These are phyloP conservation scores for Parnassius mnemosyne DNA, from an alignment of 2,888 invertebrate species.

Conservation along the genomic window DNA sequence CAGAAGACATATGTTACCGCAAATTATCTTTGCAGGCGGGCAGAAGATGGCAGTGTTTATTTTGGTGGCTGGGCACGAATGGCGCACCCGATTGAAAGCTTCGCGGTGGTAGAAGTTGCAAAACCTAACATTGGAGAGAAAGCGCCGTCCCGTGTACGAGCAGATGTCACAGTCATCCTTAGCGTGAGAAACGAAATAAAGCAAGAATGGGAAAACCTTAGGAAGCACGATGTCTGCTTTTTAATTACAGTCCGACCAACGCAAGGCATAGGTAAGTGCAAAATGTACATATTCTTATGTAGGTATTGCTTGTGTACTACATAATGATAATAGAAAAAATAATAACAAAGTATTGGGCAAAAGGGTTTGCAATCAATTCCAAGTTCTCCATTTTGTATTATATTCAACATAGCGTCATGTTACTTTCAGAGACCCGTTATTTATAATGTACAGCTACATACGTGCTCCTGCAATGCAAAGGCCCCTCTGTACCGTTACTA, in stretches of 20 bases:
- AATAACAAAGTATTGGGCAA: too few relatives aligned
- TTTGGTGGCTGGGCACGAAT: slow-evolving; percentile 99
- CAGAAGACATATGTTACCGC: too few relatives aligned
- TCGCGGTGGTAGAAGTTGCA: slow-evolving; percentile 96
- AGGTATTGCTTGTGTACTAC: too few relatives aligned
- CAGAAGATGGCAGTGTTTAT: slow-evolving; percentile 91
- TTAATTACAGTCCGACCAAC: slow-evolving; percentile 94
- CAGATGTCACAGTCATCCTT: slow-evolving; percentile 95
- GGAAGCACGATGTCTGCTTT: slow-evolving; percentile 99
- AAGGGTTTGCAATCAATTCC: too few relatives aligned
- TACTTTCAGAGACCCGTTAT: too few relatives aligned
- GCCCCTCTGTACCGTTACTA: too few relatives aligned
- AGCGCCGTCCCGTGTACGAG: slow-evolving; percentile 96
- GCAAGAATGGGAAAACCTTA: slow-evolving; percentile 96
- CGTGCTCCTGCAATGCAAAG: too few relatives aligned
- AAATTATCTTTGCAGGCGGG: slow-evolving; percentile 77
- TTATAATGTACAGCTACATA: too few relatives aligned
- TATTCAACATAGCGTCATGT: too few relatives aligned
- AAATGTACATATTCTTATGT: background rate
- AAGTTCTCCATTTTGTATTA: too few relatives aligned
- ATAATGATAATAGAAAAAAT: too few relatives aligned
- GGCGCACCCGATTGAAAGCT: slow-evolving; percentile 96
- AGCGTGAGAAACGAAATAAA: slow-evolving; percentile 95
- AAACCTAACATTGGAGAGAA: slow-evolving; percentile 96
- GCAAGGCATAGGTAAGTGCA: slow-evolving; percentile 85